Percentiles rank a stretch among this genome's conserved stretches.
These are phyloP conservation scores for Pantelozetes paolii DNA, from an alignment of 2,888 invertebrate species.

Conservation along the genomic window DNA sequence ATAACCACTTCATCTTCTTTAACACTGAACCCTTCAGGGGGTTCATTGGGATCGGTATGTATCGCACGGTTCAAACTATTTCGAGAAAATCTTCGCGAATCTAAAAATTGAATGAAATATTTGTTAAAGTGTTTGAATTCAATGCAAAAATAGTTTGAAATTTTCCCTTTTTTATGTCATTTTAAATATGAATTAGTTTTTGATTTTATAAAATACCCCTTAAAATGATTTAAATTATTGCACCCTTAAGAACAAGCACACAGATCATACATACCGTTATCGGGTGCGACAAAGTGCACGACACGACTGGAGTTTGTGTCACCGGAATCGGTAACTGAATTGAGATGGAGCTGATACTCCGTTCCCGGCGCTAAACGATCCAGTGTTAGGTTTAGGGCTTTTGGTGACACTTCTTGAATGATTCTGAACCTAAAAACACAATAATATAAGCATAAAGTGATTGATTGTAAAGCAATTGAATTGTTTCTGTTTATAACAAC, in stretches of 20 bases:
- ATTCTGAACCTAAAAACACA: constrained; percentile 44
- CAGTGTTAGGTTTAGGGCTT: constrained; percentile 44
- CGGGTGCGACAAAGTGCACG: constrained; percentile 43
- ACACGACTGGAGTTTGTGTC: constrained; percentile 40
- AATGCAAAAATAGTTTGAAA: no score
- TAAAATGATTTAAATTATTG: no score
- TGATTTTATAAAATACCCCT: no score
- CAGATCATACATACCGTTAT: constrained; percentile 34
- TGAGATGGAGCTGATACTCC: constrained; percentile 80
- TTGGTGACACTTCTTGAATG: constrained; percentile 47
- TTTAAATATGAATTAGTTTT: no score
- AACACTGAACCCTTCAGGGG: constrained; percentile 54
- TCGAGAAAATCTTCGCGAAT: constrained; percentile 39
- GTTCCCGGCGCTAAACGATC: constrained; percentile 61
- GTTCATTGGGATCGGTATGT: constrained; percentile 40
- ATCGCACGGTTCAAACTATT: constrained; percentile 40
- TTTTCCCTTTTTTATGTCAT: no score
- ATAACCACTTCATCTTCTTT: constrained; percentile 79
- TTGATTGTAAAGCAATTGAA: background rate
- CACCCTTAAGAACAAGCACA: no score
- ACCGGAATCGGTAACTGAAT: constrained; percentile 67
- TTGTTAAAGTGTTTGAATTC: background rate
- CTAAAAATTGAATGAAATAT: constrained; percentile 16
- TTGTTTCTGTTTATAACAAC: no score
- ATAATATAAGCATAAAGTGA: constrained; percentile 4